Evolutionary conservation across 2,888 invertebrate genomes (phyloP).

Genomic region (Stramonita haemastoma): DNA sequence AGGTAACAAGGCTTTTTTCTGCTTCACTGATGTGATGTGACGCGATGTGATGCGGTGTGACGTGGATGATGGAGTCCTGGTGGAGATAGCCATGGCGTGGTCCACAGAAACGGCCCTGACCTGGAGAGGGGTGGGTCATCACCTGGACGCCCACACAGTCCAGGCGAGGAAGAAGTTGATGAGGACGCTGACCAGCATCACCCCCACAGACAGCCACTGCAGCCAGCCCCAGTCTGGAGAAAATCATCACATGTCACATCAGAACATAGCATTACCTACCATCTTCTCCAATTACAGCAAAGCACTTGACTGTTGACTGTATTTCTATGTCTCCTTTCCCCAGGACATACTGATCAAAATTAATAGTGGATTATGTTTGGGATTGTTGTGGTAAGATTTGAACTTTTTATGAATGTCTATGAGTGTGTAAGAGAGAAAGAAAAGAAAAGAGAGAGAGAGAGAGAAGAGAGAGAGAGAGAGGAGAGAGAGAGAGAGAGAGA

Average conservation of each 20-base stretch:
- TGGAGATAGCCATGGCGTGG: not conserved
- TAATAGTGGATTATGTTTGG: not conserved
- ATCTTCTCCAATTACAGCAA: not conserved
- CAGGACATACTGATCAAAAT: not conserved
- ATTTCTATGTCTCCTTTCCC: not conserved
- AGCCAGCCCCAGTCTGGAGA: constrained; percentile 1
- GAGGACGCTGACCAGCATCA: not conserved
- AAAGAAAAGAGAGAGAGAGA: too few relatives aligned
- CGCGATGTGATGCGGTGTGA: not conserved
- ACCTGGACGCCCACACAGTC: not conserved
- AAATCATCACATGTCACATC: not conserved
- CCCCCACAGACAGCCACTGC: not conserved
- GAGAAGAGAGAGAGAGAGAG: too few relatives aligned
- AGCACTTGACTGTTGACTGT: not conserved
- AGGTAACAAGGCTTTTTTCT: not conserved
- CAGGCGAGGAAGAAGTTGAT: constrained; percentile 6
- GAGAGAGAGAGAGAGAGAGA: too few relatives aligned
- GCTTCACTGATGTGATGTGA: not conserved
- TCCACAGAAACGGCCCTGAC: not conserved
- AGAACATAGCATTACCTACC: not conserved
- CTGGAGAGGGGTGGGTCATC: not conserved
- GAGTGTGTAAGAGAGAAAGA: too few relatives aligned
- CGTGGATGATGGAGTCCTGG: not conserved
- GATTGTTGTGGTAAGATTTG: not conserved
- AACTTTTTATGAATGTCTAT: not conserved